A percentile compares a stretch with the other conserved stretches of the same genome.
Conservation (phyloP, 2,888 invertebrate species). For the Tanytarsus gracilentus region DNA sequence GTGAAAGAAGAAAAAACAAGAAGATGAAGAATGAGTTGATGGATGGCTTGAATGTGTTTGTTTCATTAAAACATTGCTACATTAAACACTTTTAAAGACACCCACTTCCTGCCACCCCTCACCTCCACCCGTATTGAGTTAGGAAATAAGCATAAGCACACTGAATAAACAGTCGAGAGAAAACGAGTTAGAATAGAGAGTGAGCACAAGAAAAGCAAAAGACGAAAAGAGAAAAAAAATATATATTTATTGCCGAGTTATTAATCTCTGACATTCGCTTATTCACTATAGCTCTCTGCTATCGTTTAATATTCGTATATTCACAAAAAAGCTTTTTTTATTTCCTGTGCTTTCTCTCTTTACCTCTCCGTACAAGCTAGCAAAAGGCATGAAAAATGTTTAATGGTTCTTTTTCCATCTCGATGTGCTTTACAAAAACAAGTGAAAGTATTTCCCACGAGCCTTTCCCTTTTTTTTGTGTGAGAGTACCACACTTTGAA, state of each 20-base stretch:
- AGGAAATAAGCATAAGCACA: too few species aligned
- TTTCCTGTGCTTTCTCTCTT: background rate
- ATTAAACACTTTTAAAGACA: constrained; percentile 11
- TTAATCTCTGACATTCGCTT: constrained; percentile 28
- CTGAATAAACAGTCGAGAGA: too few species aligned
- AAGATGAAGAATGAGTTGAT: too few species aligned
- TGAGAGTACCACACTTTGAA: too few species aligned
- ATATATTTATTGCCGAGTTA: constrained; percentile 27
- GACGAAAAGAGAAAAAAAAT: background rate
- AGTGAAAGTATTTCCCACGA: constrained; percentile 20
- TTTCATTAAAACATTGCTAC: constrained; percentile 8
- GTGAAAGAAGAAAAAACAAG: too few species aligned
- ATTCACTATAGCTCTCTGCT: constrained; percentile 1
- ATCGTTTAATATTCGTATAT: background rate
- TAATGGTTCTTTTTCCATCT: constrained; percentile 26
- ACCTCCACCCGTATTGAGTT: too few species aligned
- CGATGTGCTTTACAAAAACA: constrained; percentile 4
- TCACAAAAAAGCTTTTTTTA: background rate
- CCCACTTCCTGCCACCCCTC: too few species aligned
- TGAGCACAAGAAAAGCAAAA: too few species aligned
- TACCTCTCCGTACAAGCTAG: background rate
- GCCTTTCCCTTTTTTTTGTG: background rate
- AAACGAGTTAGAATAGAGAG: too few species aligned
- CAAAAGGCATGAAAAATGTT: constrained; percentile 2
- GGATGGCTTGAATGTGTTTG: background rate